Evolutionary conservation across 1,140 invertebrate species (phyloP).

Genomic region (Semibalanus balanoides): DNA sequence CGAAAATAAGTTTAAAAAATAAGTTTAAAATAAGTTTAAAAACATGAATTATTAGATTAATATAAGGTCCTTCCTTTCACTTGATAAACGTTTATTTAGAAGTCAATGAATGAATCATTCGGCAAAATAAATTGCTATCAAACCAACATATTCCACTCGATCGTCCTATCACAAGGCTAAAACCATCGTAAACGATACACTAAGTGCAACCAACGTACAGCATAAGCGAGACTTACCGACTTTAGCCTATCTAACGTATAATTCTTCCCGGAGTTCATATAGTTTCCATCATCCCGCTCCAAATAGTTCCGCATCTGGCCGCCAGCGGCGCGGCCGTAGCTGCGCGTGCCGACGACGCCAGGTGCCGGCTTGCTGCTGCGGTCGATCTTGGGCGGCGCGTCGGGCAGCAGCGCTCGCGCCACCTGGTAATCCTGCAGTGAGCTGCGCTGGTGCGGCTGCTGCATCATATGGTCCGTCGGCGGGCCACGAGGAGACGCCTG

Average conservation of each 20-base stretch:
- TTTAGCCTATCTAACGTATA: background rate
- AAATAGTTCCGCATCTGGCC: background rate
- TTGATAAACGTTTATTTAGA: too few species aligned
- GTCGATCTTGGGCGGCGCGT: slow-evolving; percentile 68
- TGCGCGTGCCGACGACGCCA: background rate
- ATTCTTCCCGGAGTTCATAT: background rate
- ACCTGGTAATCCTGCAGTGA: background rate
- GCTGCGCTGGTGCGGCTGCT: background rate
- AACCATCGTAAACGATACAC: too few species aligned
- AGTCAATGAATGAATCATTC: too few species aligned
- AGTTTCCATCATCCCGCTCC: background rate
- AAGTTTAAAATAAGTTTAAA: too few species aligned
- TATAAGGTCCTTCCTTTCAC: too few species aligned
- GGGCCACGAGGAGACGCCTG: background rate
- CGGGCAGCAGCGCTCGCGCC: slow-evolving; percentile 39
- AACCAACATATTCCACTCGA: too few species aligned
- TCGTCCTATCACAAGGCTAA: too few species aligned
- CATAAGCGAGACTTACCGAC: background rate
- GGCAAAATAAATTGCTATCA: too few species aligned
- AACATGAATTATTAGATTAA: too few species aligned
- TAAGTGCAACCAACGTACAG: too few species aligned
- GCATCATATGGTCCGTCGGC: background rate
- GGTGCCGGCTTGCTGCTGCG: slow-evolving; percentile 49
- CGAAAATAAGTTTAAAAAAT: too few species aligned
- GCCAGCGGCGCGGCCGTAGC: background rate